Conservation (phyloP, 1,140 invertebrate genomes). For the Phthorimaea operculella region DNA sequence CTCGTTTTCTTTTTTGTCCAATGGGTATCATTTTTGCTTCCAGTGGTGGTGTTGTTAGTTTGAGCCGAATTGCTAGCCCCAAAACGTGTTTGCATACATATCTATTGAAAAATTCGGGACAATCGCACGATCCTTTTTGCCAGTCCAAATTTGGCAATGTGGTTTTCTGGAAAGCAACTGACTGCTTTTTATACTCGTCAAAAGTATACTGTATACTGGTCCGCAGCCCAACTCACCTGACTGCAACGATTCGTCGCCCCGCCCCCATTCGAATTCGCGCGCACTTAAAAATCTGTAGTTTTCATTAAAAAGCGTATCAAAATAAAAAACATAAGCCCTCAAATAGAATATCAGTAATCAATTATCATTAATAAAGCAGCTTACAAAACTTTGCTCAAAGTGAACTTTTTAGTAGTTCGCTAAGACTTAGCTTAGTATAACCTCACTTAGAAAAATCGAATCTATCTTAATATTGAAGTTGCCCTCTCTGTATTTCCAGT, state of each 20-base stretch:
- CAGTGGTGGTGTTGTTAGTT: no score
- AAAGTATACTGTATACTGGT: no score
- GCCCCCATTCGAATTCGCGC: constrained; percentile 6
- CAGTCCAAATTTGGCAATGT: no score
- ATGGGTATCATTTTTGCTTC: no score
- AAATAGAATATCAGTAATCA: constrained; percentile 6
- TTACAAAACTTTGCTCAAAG: constrained; percentile 6
- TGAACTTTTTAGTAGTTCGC: constrained; percentile 6
- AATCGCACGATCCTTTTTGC: no score
- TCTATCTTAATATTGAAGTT: constrained; percentile 7
- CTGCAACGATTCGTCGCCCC: constrained; percentile 6
- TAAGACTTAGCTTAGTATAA: constrained; percentile 3
- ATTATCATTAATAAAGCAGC: constrained; percentile 6
- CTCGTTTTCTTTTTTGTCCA: no score
- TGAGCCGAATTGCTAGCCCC: no score
- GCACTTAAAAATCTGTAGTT: constrained; percentile 6
- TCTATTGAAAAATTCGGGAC: no score
- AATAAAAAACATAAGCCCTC: constrained; percentile 6
- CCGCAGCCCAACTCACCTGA: constrained; percentile 5
- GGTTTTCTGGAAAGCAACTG: no score
- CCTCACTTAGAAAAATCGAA: constrained; percentile 7
- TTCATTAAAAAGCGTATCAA: constrained; percentile 7
- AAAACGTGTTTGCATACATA: no score
- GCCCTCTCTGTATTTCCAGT: constrained; percentile 6
- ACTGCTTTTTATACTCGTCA: no score